phyloP scores from a whole-genome alignment of 1,140 invertebrate genomes.

The Dendroctonus ponderosae region DNA sequence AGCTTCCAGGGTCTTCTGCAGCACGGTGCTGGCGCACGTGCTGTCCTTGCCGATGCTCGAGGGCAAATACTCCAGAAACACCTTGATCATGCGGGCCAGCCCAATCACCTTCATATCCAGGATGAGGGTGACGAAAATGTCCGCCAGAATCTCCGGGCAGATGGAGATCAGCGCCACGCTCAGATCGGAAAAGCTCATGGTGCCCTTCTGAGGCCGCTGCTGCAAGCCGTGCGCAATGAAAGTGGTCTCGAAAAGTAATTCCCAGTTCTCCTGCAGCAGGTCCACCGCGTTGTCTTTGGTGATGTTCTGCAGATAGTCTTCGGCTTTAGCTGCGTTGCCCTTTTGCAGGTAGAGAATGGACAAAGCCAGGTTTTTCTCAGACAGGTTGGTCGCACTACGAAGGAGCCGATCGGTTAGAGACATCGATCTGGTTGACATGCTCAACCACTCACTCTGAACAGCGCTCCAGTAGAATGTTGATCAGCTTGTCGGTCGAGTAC shows the following conservation, averaged over 20 bases:
- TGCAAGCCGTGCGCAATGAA: slow-evolving; percentile 41
- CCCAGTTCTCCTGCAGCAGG: slow-evolving; percentile 53
- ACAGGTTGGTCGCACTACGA: slow-evolving; percentile 33
- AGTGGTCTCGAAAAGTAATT: slow-evolving; percentile 56
- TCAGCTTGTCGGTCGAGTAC: slow-evolving; percentile 59
- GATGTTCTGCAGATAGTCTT: slow-evolving; percentile 52
- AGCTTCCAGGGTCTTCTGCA: slow-evolving; percentile 58
- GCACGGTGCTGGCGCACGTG: slow-evolving; percentile 53
- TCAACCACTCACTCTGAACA: slow-evolving; percentile 35
- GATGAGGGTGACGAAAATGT: slow-evolving; percentile 52
- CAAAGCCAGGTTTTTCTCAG: slow-evolving; percentile 51
- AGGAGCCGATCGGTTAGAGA: neutral
- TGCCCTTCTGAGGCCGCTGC: slow-evolving; percentile 40
- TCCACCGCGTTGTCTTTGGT: slow-evolving; percentile 46
- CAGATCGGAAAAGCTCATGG: slow-evolving; percentile 58
- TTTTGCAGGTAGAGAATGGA: slow-evolving; percentile 57
- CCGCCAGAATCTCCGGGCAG: slow-evolving; percentile 53
- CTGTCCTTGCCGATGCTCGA: slow-evolving; percentile 58
- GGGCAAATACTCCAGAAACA: slow-evolving; percentile 60
- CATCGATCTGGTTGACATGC: neutral
- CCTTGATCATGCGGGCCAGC: slow-evolving; percentile 57
- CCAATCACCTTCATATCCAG: slow-evolving; percentile 52
- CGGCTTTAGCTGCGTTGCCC: slow-evolving; percentile 54
- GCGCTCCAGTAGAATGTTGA: slow-evolving; percentile 50
- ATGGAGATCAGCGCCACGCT: slow-evolving; percentile 55